A percentile compares a stretch with the other conserved stretches of the same genome.
Evolutionary conservation across 2,888 invertebrate genomes (phyloP).

Genomic region (Sinhomidia bicolor): DNA sequence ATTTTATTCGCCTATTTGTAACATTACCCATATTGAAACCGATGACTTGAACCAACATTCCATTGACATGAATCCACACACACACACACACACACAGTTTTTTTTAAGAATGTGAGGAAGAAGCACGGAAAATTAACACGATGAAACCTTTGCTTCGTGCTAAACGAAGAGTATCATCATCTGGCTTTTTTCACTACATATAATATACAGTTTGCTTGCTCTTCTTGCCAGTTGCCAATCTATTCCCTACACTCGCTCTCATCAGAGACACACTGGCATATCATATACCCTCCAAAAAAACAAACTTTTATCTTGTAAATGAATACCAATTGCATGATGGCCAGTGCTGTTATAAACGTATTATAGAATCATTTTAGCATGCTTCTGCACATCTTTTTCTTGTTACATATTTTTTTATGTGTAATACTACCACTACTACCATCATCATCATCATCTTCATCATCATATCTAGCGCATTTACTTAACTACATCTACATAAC

Average conservation of each 20-base stretch:
- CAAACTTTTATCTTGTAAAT: background rate
- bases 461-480: constrained; percentile 8
- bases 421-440: too few relatives aligned
- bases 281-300: background rate
- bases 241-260: too few relatives aligned
- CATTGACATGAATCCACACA: constrained; percentile 25
- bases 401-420: background rate
- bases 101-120: too few relatives aligned
- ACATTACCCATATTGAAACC: constrained; percentile 19
- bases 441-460: too few relatives aligned
- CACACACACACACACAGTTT: background rate
- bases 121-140: constrained; percentile 8
- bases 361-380: background rate
- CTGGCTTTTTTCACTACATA: constrained; percentile 12
- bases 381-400: background rate
- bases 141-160: background rate
- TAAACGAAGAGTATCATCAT: constrained; percentile 20
- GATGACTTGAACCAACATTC: constrained; percentile 32
- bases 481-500: background rate
- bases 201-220: background rate
- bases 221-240: background rate
- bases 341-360: background rate
- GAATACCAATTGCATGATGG: background rate
- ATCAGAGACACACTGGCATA: too few relatives aligned
- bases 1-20: background rate